Base-by-base conservation (phyloP, 2,888 invertebrate species). In the Hirudinaria manillensis region DNA sequence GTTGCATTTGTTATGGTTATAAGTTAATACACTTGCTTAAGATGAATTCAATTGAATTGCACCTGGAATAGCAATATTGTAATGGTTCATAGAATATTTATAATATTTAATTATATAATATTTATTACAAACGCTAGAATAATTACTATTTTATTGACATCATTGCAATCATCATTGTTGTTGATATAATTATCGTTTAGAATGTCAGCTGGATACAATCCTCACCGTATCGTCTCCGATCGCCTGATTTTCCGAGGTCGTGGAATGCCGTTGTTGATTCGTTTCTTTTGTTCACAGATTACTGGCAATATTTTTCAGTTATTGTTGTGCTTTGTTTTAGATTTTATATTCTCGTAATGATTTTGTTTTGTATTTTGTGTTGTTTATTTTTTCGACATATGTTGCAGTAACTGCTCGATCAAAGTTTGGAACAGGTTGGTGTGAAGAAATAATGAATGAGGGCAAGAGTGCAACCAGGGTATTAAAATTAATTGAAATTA, bases 241-340 rank as follows among this genome's bases (percentile, higher is more conserved):
- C 29, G n/a, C 7, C 29, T 61, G n/a, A 27, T n/a, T 61, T 27
- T 16, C 29, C 10, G 19, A 27, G 61, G 2, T 61, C 7, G 1
- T 2, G 13, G 13, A n/a, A 6, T 61, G 24, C 2, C 1, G 61
- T 24, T 61, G 61, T 24, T 61, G 4, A 61, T 61, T 29, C 7
- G 4, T 27, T 61, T 61, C n/a, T 61, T 16, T 61, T 61, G 61
- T 61, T 61, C 13, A 24, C 24, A 29, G 61, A 24, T 61, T 61
- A 61, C 29, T 29, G 29, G 61, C 61, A 61, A 61, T 61, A 61
- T 61, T 61, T 61, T 61, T 61, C 29, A 27, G 24, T 29, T 61
- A 61, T 61, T 61, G 24, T 61, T 61, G 24, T 24, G 61, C 29
- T 29, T 27, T 61, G 24, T 61, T 24, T 61, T 61, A 10, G 24